Percentiles rank a stretch among this genome's conserved stretches.
These are phyloP conservation scores for Hippocampus mohnikei DNA, from an alignment of 2,113 vertebrate genomes.

Conservation along the genomic window DNA sequence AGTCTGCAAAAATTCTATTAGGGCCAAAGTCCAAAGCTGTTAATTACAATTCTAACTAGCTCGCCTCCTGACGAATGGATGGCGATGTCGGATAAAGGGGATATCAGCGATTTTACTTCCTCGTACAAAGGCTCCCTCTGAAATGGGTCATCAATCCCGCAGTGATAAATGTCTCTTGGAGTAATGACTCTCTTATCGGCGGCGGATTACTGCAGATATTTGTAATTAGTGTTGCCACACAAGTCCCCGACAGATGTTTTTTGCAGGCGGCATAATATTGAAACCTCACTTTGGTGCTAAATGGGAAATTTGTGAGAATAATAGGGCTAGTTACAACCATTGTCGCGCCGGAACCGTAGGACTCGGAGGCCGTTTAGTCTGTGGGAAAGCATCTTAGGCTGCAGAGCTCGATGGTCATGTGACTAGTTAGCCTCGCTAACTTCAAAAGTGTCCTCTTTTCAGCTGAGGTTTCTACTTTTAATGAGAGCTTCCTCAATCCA, in stretches of 20 bases:
- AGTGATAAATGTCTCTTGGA: conserved; percentile 76
- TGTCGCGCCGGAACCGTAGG: conserved; percentile 47
- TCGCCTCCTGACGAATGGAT: conserved; percentile 73
- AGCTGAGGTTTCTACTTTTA: neutral
- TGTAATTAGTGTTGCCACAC: conserved; percentile 76
- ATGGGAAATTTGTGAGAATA: conserved; percentile 68
- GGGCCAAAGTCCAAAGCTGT: conserved; percentile 69
- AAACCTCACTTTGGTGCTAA: conserved; percentile 56
- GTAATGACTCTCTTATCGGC: conserved; percentile 77
- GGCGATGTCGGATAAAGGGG: conserved; percentile 69
- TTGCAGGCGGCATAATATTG: conserved; percentile 62
- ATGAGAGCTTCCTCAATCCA: too few species aligned
- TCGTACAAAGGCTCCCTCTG: conserved; percentile 66
- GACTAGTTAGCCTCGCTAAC: neutral
- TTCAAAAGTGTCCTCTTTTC: neutral
- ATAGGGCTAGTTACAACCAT: conserved; percentile 53
- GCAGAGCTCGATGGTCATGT: neutral
- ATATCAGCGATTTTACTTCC: conserved; percentile 69
- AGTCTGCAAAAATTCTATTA: conserved; percentile 76
- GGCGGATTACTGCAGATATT: conserved; percentile 73
- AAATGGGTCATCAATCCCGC: conserved; percentile 78
- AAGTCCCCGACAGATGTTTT: conserved; percentile 71
- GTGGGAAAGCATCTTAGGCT: conserved; percentile 22
- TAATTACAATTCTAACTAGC: conserved; percentile 75
- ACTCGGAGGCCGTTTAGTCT: conserved; percentile 11